These are phyloP conservation scores for Buathra laborator DNA, from an alignment of 2,888 invertebrate species.

Conservation along the genomic window DNA sequence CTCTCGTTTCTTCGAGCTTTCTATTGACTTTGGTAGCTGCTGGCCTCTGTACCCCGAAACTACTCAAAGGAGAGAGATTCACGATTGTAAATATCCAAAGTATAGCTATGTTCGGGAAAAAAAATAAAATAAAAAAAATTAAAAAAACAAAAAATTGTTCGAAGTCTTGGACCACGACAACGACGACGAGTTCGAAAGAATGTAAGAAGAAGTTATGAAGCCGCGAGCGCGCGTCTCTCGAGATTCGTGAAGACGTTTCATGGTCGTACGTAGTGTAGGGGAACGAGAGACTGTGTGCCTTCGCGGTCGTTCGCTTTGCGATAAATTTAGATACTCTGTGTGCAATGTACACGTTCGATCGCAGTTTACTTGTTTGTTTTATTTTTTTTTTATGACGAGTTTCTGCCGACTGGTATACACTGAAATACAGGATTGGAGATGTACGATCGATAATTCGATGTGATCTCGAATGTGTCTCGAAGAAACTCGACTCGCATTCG, in stretches of 20 bases:
- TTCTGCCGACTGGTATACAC: conserved; percentile 41
- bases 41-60: background rate
- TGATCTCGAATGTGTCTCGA: conserved; percentile 35
- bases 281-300: conserved; percentile 48
- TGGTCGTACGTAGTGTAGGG: conserved; percentile 52
- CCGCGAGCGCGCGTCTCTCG: conserved; percentile 50
- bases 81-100: conserved; percentile 14
- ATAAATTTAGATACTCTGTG: conserved; percentile 60
- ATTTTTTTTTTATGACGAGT: conserved; percentile 22
- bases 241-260: conserved; percentile 65
- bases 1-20: conserved; percentile 21
- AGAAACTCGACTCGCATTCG: background rate
- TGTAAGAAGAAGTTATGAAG: conserved; percentile 55
- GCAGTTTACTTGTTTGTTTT: conserved; percentile 22
- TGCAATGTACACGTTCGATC: conserved; percentile 41
- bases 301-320: conserved; percentile 61
- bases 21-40: conserved; percentile 57
- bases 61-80: background rate
- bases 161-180: conserved; percentile 12
- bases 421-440: conserved; percentile 53
- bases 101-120: background rate
- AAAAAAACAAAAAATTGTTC: background rate
- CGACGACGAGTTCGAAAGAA: conserved; percentile 1
- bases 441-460: conserved; percentile 61
- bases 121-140: background rate